phyloP scores from a whole-genome alignment of 2,888 invertebrate genomes.

The Phyllotreta striolata region DNA sequence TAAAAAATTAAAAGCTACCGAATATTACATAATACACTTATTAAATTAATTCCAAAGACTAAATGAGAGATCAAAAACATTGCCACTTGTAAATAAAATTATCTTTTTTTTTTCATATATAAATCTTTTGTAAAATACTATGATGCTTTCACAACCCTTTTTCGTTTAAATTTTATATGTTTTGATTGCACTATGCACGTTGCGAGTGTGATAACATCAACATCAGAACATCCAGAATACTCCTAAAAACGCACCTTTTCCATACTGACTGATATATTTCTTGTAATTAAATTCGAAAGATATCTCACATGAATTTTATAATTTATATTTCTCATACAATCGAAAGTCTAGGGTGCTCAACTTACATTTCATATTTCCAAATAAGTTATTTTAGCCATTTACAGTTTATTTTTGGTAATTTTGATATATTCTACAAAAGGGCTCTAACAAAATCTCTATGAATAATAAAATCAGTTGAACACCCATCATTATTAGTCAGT shows the following conservation, averaged over 20 bases:
- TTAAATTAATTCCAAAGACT: constrained; percentile 43
- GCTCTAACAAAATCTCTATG: too few relatives aligned
- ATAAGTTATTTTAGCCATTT: too few relatives aligned
- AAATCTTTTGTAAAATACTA: constrained; percentile 36
- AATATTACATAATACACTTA: constrained; percentile 43
- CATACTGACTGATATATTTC: background rate
- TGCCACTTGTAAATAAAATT: constrained; percentile 55
- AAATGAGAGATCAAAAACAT: constrained; percentile 60
- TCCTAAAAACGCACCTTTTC: background rate
- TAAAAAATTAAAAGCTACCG: constrained; percentile 45
- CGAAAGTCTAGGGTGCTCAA: too few relatives aligned
- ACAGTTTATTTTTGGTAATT: too few relatives aligned
- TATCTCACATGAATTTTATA: too few relatives aligned
- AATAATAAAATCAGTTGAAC: too few relatives aligned
- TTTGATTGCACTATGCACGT: constrained; percentile 47
- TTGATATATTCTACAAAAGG: too few relatives aligned
- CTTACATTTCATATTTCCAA: too few relatives aligned
- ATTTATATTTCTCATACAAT: too few relatives aligned
- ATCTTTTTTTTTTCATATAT: constrained; percentile 32
- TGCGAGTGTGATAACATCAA: constrained; percentile 36
- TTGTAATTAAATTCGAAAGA: background rate
- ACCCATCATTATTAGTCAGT: background rate
- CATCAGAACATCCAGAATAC: constrained; percentile 32
- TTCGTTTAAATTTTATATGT: constrained; percentile 30
- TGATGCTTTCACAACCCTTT: constrained; percentile 34